Conservation (phyloP, 2,888 invertebrate genomes). For the Acleris cristana region DNA sequence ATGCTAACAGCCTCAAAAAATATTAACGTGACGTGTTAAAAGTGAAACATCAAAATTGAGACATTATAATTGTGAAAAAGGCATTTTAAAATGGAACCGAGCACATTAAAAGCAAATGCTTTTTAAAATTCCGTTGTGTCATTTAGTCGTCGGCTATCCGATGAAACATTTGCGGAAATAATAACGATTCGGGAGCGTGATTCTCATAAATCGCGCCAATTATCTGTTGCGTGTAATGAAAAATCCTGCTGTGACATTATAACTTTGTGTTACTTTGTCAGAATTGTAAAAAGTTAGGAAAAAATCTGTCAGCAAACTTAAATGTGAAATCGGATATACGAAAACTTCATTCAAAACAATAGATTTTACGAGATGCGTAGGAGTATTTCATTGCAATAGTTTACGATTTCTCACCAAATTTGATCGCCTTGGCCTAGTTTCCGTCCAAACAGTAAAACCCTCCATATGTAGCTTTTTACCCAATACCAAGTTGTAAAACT, state of each 20-base stretch:
- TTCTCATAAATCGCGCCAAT: conserved; percentile 72
- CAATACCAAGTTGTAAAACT: conserved; percentile 17
- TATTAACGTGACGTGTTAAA: too few relatives aligned
- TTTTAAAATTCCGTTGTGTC: conserved; percentile 47
- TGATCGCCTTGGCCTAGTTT: background rate
- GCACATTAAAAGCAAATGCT: conserved; percentile 19
- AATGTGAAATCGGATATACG: background rate
- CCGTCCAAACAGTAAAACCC: background rate
- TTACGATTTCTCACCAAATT: conserved; percentile 11
- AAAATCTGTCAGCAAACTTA: background rate
- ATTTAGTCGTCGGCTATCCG: conserved; percentile 40
- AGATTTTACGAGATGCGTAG: background rate
- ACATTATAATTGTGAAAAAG: background rate
- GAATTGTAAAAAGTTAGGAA: too few relatives aligned
- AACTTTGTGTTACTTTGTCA: too few relatives aligned
- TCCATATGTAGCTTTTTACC: conserved; percentile 5
- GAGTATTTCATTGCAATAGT: conserved; percentile 5
- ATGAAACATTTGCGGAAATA: conserved; percentile 63
- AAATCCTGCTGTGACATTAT: conserved; percentile 1
- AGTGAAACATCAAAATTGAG: background rate
- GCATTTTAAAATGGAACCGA: background rate
- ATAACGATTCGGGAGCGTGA: conserved; percentile 65
- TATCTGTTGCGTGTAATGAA: conserved; percentile 51
- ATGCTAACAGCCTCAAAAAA: too few relatives aligned
- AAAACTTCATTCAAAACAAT: background rate